Evolutionary conservation across 1,140 invertebrate species (phyloP).

Genomic region (Trypoxylus dichotomus): DNA sequence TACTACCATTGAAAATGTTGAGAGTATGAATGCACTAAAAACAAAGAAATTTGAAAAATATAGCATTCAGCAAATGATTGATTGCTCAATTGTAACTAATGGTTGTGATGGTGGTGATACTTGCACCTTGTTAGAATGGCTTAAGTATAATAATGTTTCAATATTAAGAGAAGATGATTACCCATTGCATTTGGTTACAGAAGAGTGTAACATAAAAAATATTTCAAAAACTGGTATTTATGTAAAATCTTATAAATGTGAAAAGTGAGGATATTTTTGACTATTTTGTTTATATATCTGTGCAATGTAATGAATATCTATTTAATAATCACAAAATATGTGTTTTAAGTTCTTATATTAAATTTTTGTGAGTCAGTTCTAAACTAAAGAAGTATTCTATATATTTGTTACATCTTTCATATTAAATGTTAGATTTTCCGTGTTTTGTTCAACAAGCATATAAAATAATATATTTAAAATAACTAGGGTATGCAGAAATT

Average conservation of each 20-base stretch:
- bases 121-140: slow-evolving; percentile 74
- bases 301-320: too few species aligned
- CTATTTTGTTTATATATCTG: too few species aligned
- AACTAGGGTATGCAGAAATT: too few species aligned
- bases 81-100: slow-evolving; percentile 75
- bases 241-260: slow-evolving; percentile 30
- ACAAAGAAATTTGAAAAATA: slow-evolving; percentile 63
- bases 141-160: slow-evolving; percentile 60
- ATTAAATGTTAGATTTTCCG: too few species aligned
- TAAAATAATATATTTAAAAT: too few species aligned
- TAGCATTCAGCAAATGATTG: slow-evolving; percentile 84
- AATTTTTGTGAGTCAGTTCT: too few species aligned
- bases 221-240: slow-evolving; percentile 36
- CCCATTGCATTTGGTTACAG: slow-evolving; percentile 64
- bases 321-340: too few species aligned
- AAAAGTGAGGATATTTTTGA: slow-evolving; percentile 27
- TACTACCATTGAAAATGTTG: slow-evolving; percentile 74
- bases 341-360: too few species aligned
- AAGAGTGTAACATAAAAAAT: slow-evolving; percentile 57
- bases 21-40: slow-evolving; percentile 75
- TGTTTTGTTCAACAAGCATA: too few species aligned
- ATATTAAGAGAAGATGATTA: slow-evolving; percentile 66
- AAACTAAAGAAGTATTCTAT: too few species aligned
- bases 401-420: too few species aligned
- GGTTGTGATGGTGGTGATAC: slow-evolving; percentile 84